Evolutionary conservation across 2,888 invertebrate genomes (phyloP).

Genomic region (Phragmatobia fuliginosa): DNA sequence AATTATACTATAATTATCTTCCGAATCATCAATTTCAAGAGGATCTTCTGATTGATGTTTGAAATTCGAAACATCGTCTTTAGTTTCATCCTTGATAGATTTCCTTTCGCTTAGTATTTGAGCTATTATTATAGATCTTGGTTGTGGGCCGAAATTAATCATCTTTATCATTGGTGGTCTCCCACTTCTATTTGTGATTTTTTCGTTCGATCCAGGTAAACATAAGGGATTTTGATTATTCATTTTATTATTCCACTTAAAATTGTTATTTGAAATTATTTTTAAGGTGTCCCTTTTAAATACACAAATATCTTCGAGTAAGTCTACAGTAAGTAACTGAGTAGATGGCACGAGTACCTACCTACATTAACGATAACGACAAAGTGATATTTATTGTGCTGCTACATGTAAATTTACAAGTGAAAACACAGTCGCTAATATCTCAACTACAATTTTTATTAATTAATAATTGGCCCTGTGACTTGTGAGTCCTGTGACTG

Average conservation of each 20-base stretch:
- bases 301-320: not conserved
- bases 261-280: not conserved
- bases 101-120: slow-evolving; percentile 61
- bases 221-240: slow-evolving; percentile 61
- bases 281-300: not conserved
- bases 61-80: slow-evolving; percentile 15
- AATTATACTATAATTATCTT: slow-evolving; percentile 22
- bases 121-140: slow-evolving; percentile 69
- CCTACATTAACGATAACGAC: not conserved
- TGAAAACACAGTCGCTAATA: too few species aligned
- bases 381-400: too few species aligned
- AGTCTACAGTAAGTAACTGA: not conserved
- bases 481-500: too few species aligned
- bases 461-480: too few species aligned
- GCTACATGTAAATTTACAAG: too few species aligned
- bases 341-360: not conserved
- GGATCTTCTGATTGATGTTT: slow-evolving; percentile 10
- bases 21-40: slow-evolving; percentile 13
- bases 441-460: too few species aligned
- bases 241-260: slow-evolving; percentile 1
- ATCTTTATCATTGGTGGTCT: slow-evolving; percentile 63
- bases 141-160: slow-evolving; percentile 68
- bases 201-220: slow-evolving; percentile 14
- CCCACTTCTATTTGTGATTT: slow-evolving; percentile 60
- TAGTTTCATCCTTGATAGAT: slow-evolving; percentile 28